A percentile compares a stretch with the other conserved stretches of the same genome.
phyloP scores from a whole-genome alignment of 2,888 invertebrate species.

The Stenichneumon culpator region DNA sequence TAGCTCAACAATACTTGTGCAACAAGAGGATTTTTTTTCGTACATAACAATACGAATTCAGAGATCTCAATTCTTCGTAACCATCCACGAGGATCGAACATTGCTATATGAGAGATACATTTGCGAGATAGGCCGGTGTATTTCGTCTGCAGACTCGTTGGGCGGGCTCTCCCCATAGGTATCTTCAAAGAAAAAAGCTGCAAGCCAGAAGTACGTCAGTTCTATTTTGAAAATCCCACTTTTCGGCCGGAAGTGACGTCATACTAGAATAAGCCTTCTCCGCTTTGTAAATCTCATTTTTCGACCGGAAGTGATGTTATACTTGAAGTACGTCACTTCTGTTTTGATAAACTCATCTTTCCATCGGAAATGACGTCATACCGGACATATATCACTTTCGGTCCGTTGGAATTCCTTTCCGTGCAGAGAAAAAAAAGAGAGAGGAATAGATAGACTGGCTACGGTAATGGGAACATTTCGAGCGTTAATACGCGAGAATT shows the following conservation, averaged over 20 bases:
- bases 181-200: neutral
- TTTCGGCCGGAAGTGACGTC: no score
- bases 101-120: neutral
- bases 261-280: no score
- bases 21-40: constrained; percentile 13
- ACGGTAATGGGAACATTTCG: neutral
- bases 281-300: no score
- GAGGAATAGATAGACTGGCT: neutral
- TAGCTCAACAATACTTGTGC: neutral
- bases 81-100: constrained; percentile 17
- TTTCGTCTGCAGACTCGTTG: neutral
- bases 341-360: no score
- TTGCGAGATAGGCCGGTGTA: neutral
- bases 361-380: no score
- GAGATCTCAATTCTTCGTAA: constrained; percentile 26
- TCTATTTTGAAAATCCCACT: neutral
- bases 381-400: neutral
- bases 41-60: constrained; percentile 15
- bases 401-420: neutral
- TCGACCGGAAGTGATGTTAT: no score
- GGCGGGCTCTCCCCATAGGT: neutral
- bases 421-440: neutral
- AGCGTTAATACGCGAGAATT: constrained; percentile 34
- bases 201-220: neutral
- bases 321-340: no score